Percentiles rank a stretch among this genome's conserved stretches.
phyloP scores from a whole-genome alignment of 2,797 vertebrate species.

The Acridotheres tristis region DNA sequence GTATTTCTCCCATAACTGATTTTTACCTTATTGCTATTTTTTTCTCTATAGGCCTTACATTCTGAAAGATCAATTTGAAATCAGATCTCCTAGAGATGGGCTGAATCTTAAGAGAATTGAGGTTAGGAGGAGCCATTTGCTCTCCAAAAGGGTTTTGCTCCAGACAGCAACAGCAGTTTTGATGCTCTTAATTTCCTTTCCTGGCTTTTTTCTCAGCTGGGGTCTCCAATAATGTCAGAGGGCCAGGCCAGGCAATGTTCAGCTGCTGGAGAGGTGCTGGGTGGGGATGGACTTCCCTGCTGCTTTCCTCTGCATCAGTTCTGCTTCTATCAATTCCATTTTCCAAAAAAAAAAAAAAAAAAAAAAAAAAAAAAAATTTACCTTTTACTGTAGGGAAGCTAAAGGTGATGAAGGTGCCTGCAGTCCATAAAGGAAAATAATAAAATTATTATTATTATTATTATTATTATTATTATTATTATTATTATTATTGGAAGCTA shows the following conservation, averaged over 20 bases:
- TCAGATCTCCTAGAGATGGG: not conserved
- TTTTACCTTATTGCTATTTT: not conserved
- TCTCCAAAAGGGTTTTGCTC: not conserved
- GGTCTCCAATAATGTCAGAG: not conserved
- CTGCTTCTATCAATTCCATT: not conserved
- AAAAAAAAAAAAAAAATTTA: not conserved
- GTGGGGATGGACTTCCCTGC: not conserved
- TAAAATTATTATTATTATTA: not conserved
- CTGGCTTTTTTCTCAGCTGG: not conserved
- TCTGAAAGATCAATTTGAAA: constrained; percentile 36
- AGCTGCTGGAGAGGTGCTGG: not conserved
- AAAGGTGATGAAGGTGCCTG: not conserved
- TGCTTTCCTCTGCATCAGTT: not conserved
- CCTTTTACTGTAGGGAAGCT: not conserved
- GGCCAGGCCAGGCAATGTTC: not conserved
- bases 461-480: not conserved
- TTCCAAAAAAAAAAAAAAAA: not conserved
- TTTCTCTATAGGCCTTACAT: not conserved
- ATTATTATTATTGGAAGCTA: not conserved
- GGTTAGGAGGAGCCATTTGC: constrained; percentile 13
- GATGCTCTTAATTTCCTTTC: not conserved
- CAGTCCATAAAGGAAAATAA: not conserved
- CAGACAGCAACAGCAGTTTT: not conserved
- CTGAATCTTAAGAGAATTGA: not conserved
- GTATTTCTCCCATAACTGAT: not conserved